These are phyloP conservation scores for Hemitrygon akajei DNA, from an alignment of 2,797 vertebrate genomes.

Conservation along the genomic window DNA sequence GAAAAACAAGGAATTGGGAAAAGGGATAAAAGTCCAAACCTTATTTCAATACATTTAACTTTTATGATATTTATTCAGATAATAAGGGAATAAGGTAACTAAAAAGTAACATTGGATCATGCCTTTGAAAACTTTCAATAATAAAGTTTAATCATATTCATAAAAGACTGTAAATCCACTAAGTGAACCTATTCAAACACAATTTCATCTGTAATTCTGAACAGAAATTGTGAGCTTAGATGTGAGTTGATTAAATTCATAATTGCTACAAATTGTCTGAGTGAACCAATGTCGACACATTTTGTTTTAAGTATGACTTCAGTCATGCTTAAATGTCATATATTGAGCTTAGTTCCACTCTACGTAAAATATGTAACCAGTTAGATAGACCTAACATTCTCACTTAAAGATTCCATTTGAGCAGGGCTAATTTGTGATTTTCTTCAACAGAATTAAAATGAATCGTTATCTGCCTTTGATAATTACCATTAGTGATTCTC, in stretches of 20 bases:
- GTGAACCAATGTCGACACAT: neutral
- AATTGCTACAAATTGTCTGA: neutral
- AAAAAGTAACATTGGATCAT: neutral
- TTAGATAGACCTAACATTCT: neutral
- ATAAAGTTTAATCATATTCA: neutral
- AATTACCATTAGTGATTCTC: conserved; percentile 36
- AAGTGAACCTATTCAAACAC: neutral
- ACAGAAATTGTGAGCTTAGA: neutral
- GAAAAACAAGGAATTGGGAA: neutral
- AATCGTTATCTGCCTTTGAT: conserved; percentile 16
- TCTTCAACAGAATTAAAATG: conserved; percentile 31
- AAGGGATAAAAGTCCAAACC: neutral
- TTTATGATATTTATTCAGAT: neutral
- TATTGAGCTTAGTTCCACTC: neutral
- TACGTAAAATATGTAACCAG: neutral
- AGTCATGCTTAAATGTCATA: neutral
- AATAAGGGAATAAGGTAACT: neutral
- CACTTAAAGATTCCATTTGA: conserved; percentile 19
- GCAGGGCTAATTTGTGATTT: conserved; percentile 25
- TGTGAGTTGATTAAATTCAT: neutral
- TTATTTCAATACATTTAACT: neutral
- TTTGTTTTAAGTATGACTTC: conserved; percentile 8
- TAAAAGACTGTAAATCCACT: neutral
- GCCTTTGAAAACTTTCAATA: neutral
- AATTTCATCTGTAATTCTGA: neutral